These are phyloP conservation scores for Oreochromis tanganicae DNA, from an alignment of 2,113 vertebrate species.

Conservation along the genomic window DNA sequence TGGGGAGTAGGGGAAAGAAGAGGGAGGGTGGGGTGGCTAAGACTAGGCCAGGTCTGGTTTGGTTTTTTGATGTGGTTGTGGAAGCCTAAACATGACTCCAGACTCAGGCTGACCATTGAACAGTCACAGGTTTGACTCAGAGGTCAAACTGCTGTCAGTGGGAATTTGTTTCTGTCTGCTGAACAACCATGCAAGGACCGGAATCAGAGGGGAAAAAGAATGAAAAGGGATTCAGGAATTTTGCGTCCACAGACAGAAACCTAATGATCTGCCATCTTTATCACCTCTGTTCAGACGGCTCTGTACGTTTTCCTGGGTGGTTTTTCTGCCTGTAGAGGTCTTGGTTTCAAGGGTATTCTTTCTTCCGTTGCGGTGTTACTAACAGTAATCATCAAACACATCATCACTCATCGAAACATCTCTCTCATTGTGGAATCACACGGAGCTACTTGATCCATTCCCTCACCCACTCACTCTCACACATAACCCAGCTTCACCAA, in stretches of 20 bases:
- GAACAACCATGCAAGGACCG: not conserved
- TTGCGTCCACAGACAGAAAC: not conserved
- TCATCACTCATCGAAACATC: not conserved
- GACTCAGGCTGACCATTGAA: not conserved
- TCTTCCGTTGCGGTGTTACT: conserved; percentile 6
- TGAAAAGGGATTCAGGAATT: conserved; percentile 6
- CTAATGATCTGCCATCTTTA: not conserved
- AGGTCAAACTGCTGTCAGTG: conserved; percentile 1
- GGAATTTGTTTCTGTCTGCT: conserved; percentile 32
- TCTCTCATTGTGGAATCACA: not conserved
- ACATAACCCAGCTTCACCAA: conserved; percentile 4
- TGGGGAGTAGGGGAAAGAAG: not conserved
- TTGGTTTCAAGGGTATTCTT: not conserved
- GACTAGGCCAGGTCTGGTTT: conserved; percentile 1
- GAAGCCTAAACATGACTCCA: conserved; percentile 43
- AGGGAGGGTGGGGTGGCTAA: conserved; percentile 6
- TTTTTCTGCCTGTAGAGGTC: not conserved
- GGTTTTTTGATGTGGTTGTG: not conserved
- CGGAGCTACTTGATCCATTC: not conserved
- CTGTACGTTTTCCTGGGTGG: not conserved
- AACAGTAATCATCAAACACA: conserved; percentile 17
- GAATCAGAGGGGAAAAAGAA: not conserved
- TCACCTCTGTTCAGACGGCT: not conserved
- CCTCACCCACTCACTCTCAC: conserved; percentile 1
- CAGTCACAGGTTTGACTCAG: conserved; percentile 8